Evolutionary conservation across 1,140 invertebrate genomes (phyloP), one percentile per base, ranked within the genome.

Genomic region (Drosophila willistoni): DNA sequence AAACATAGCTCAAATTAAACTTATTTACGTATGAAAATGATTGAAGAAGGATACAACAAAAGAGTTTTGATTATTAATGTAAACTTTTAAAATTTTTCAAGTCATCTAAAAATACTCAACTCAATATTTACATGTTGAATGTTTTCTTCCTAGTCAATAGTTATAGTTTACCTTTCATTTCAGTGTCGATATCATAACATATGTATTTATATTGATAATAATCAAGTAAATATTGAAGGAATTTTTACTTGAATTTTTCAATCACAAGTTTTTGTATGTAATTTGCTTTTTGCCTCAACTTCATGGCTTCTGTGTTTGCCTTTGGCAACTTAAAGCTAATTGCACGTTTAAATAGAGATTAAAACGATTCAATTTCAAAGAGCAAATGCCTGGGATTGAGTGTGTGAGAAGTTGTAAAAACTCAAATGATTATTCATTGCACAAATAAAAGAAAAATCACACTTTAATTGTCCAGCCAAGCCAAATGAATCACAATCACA

Each of bases 401-500:
- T 29, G 29, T 29, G 29, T 29, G 44, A 51, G 7, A 7, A 22
- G 19, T 51, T 51, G 44, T 51, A 51, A 51, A 51, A 22, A 51
- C 44, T 51, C 17, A 22, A 51, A 51, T 51, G 44, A 51, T 51
- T 51, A 51, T 51, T 51, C 44, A 51, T 51, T 51, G 44, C 44
- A 22, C 44, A 51, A 51, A 51, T 51, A 51, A 51, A 51, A 22
- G 59, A 68, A 73, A 25, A 14, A 55, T 41, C 67, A 59, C 42
- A 59, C 62, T 47, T 64, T 64, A 61, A 69, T 22, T 17, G 73
- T 33, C 34, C 59, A 7, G 29, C 55, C 42, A 57, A 44, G 29
- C 39, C 63, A 56, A 55, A 75, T 75, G 71, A 73, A 66, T 73
- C 71, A 71, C 73, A n/a, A 56, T 54, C 79, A 51, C 44, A 51